Evolutionary conservation across 2,888 invertebrate genomes (phyloP).

Genomic region (Ditula angustiorana): DNA sequence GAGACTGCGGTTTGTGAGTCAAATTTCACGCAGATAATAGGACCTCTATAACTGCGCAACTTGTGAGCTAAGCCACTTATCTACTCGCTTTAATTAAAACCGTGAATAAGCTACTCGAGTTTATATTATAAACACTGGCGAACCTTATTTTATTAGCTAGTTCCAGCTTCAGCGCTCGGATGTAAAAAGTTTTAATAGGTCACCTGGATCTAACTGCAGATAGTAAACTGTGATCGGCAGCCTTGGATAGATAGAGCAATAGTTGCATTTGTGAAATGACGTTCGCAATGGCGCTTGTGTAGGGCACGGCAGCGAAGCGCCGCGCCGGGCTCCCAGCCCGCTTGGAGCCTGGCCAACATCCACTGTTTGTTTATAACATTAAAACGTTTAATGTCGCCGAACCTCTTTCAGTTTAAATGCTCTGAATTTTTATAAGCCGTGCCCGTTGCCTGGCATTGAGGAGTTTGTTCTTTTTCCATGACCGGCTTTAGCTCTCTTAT

Average conservation of each 20-base stretch:
- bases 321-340: constrained; percentile 68
- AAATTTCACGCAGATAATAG: constrained; percentile 82
- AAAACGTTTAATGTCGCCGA: constrained; percentile 64
- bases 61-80: constrained; percentile 66
- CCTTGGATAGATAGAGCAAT: constrained; percentile 58
- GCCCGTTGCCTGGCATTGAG: constrained; percentile 29
- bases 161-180: constrained; percentile 22
- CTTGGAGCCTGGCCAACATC: constrained; percentile 74
- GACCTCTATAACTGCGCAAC: constrained; percentile 73
- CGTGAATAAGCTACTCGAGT: constrained; percentile 64
- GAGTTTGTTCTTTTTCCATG: constrained; percentile 26
- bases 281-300: constrained; percentile 54
- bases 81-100: constrained; percentile 74
- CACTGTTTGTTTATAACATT: constrained; percentile 81
- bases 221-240: constrained; percentile 33
- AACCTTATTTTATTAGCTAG: constrained; percentile 40
- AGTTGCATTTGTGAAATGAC: constrained; percentile 59
- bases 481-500: constrained; percentile 20
- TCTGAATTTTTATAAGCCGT: constrained; percentile 48
- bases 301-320: constrained; percentile 41
- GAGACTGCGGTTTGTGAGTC: constrained; percentile 76
- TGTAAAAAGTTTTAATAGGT: constrained; percentile 38
- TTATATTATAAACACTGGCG: constrained; percentile 57
- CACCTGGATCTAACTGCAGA: constrained; percentile 50
- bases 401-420: constrained; percentile 50